Evolutionary conservation across 2,113 vertebrate species (phyloP).

Genomic region (Dipodomys ordii): DNA sequence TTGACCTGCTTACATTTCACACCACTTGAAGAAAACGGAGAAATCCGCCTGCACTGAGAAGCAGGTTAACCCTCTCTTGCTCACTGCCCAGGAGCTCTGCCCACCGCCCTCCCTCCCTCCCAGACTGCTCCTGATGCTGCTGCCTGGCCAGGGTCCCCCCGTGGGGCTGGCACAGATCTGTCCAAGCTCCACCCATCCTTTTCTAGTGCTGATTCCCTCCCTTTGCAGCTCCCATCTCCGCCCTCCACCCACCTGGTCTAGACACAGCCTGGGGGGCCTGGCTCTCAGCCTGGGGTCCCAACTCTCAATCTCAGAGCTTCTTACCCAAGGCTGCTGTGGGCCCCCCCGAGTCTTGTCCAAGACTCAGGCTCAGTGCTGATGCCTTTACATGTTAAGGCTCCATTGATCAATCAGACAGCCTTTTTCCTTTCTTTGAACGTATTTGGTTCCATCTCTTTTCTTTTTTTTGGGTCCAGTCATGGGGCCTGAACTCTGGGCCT

Average conservation of each 20-base stretch:
- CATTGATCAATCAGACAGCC: not conserved
- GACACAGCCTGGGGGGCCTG: not conserved
- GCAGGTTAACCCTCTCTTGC: not conserved
- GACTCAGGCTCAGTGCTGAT: rapidly evolving
- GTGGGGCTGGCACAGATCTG: rapidly evolving
- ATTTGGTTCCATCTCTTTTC: not conserved
- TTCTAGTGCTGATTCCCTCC: not conserved
- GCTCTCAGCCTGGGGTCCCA: not conserved
- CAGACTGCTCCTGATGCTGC: rapidly evolving
- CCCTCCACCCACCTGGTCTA: not conserved
- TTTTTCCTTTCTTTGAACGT: not conserved
- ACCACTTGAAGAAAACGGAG: not conserved
- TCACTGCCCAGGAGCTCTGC: not conserved
- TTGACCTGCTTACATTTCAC: not conserved
- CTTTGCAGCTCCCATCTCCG: too few species aligned
- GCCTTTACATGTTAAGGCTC: too few species aligned
- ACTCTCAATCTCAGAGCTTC: not conserved
- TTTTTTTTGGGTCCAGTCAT: too few species aligned
- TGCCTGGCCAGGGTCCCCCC: rapidly evolving
- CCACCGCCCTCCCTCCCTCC: not conserved
- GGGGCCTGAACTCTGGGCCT: too few species aligned
- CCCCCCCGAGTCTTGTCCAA: not conserved
- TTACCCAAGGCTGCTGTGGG: not conserved
- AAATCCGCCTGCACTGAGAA: not conserved
- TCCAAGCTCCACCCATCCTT: not conserved